Percentiles rank a stretch among this genome's conserved stretches.
These are phyloP conservation scores for Odontamblyopus rebecca DNA, from an alignment of 2,797 vertebrate genomes.

Conservation along the genomic window DNA sequence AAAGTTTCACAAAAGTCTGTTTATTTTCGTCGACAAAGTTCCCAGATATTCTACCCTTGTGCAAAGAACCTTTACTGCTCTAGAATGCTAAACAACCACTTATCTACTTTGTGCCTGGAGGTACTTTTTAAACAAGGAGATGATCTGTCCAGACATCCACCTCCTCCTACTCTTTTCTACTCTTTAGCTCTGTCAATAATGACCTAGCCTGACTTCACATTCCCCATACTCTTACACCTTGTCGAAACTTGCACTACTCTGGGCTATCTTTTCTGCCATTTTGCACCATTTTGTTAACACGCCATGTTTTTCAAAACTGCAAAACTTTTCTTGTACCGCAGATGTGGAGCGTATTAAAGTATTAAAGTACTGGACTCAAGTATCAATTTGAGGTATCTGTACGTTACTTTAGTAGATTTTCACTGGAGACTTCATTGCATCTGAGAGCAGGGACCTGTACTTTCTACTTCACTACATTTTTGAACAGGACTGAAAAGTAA, in stretches of 20 bases:
- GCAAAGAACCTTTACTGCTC: background rate
- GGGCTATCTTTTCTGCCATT: slow-evolving; percentile 2
- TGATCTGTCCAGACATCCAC: slow-evolving; percentile 3
- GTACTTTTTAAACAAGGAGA: slow-evolving; percentile 18
- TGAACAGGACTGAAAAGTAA: too few relatives aligned
- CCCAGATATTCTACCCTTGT: background rate
- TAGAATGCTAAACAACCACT: slow-evolving; percentile 6
- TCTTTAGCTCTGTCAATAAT: slow-evolving; percentile 8
- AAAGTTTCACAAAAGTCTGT: background rate
- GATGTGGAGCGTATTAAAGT: too few relatives aligned
- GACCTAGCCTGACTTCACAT: slow-evolving; percentile 5
- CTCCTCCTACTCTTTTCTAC: slow-evolving; percentile 4
- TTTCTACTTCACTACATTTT: too few relatives aligned
- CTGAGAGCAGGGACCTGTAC: too few relatives aligned
- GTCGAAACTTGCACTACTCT: background rate
- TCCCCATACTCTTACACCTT: background rate
- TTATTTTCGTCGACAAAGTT: background rate
- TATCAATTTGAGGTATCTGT: too few relatives aligned
- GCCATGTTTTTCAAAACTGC: background rate
- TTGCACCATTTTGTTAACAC: background rate
- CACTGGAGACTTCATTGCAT: too few relatives aligned
- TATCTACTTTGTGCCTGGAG: background rate
- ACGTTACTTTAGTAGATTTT: too few relatives aligned
- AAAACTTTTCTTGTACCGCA: background rate
- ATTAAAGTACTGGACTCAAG: too few relatives aligned